These are phyloP conservation scores for Megaceryle alcyon DNA, from an alignment of 2,797 vertebrate genomes.

Conservation along the genomic window DNA sequence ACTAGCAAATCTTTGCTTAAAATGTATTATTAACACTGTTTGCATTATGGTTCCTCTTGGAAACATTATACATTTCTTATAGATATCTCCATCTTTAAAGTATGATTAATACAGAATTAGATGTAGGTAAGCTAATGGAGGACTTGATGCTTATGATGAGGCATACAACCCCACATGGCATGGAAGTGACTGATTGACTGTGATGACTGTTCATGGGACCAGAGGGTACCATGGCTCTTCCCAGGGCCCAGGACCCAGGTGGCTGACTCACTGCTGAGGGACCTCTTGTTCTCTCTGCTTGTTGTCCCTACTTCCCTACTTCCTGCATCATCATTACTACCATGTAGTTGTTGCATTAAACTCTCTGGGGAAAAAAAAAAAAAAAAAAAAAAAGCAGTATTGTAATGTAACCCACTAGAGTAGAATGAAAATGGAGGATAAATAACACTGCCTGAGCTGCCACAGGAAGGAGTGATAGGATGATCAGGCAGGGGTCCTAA, in stretches of 20 bases:
- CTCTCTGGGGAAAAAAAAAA: background rate
- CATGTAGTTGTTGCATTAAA: rapidly evolving
- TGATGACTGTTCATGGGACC: background rate
- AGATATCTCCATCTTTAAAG: background rate
- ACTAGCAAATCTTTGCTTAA: background rate
- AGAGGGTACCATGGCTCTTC: background rate
- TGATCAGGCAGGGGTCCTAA: background rate
- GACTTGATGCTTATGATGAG: background rate
- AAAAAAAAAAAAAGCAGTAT: background rate
- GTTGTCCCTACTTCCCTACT: background rate
- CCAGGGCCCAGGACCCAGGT: background rate
- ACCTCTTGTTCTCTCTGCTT: background rate
- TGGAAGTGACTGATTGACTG: background rate
- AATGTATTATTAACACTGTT: background rate
- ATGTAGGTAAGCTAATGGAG: background rate
- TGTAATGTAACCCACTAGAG: background rate
- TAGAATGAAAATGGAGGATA: background rate
- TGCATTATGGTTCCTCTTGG: background rate
- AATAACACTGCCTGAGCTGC: background rate
- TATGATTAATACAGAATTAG: background rate
- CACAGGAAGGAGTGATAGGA: rapidly evolving
- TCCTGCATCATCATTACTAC: background rate
- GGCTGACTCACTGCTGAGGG: rapidly evolving
- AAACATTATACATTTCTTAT: background rate
- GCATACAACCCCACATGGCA: rapidly evolving